Evolutionary conservation across 2,888 invertebrate species (phyloP).

Genomic region (Microctonus aethiopoides): DNA sequence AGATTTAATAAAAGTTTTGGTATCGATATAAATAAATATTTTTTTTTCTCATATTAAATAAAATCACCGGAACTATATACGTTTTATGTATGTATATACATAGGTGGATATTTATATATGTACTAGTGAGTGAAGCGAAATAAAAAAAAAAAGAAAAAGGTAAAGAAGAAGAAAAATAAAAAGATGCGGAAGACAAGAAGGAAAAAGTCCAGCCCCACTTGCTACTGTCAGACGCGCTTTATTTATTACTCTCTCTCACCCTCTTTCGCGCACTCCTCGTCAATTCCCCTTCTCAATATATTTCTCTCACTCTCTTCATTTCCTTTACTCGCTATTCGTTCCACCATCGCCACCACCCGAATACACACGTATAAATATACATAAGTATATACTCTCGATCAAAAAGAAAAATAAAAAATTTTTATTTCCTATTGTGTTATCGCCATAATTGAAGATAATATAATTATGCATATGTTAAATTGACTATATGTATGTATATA

Average conservation of each 20-base stretch:
- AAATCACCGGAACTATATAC: no score
- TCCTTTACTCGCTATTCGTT: not conserved
- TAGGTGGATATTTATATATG: no score
- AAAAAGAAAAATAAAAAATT: not conserved
- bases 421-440: no score
- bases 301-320: not conserved
- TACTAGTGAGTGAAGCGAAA: not conserved
- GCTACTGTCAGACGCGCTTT: constrained; percentile 53
- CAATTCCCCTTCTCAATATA: no score
- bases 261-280: not conserved
- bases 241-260: constrained; percentile 51
- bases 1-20: no score
- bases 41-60: no score
- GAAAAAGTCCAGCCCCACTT: constrained; percentile 45
- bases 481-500: no score
- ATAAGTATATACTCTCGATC: not conserved
- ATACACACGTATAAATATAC: not conserved
- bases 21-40: no score
- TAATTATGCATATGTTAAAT: no score
- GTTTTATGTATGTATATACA: no score
- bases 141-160: not conserved
- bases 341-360: not conserved
- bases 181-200: not conserved
- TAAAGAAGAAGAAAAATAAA: not conserved
- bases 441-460: no score